Base-by-base conservation (phyloP, 2,113 vertebrate species). In the Macquaria ambigua region DNA sequence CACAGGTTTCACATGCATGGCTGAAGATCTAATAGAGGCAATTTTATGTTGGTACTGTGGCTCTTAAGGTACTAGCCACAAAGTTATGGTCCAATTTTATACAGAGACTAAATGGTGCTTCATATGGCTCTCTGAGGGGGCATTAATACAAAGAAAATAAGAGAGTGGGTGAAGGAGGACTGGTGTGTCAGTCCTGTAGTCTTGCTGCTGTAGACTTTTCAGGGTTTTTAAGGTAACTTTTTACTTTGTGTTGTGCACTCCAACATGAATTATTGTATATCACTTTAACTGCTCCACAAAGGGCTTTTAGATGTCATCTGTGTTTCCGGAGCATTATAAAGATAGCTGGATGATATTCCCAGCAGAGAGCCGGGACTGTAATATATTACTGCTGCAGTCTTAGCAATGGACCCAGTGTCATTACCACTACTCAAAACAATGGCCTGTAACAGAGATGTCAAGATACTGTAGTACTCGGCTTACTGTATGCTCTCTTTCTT, bases 361-460 rank as follows among this genome's bases (percentile, higher is more conserved):
- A 48, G 81, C 56, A 68, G 88, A 86, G 84, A 61, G 37, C 25
- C 6, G 0, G 18, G 18, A 14, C 67, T 84, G 67, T 83, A 78
- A 82, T 88, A 75, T 83, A 87, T 88, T 64, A 76, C 82, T 31
- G 37, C 82, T 81, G 76, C 83, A 74, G 79, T 64, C 69, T 74
- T 73, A 68, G 72, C 70, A 76, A 63, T 69, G 62, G 58, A 76
- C 87, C 79, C 12, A 34, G 50, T 77, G 84, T 87, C 87, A 82
- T 93, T 87, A 89, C 87, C 79, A 83, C 86, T 16, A 71, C 82
- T 90, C 87, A 85, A 81, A 90, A 88, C 74, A 91, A 90, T 72
- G 73, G 64, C 5, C 59, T 2, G 7, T 39, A 62, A 1, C 37
- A 8, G 75, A 81, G 52, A 66, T 77, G 81, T 80, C 28, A 15